Conservation (phyloP, 2,888 invertebrate species). For the Caenorhabditis sp. region DNA sequence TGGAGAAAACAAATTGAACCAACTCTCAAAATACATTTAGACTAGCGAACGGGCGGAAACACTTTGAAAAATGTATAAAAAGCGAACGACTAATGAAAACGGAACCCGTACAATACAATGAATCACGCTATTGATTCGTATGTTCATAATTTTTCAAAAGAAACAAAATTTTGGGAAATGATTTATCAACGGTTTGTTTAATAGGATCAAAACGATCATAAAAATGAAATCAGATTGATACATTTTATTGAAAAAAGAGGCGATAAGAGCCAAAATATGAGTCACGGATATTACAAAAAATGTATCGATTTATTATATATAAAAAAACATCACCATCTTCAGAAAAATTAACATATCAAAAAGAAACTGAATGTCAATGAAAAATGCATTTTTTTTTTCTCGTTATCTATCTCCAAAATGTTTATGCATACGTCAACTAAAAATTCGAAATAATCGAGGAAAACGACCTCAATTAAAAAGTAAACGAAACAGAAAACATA, state of each 20-base stretch:
- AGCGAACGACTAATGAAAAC: not conserved
- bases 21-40: too few species aligned
- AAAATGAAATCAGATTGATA: not conserved
- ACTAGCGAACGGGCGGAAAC: too few species aligned
- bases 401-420: not conserved
- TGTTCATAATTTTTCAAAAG: not conserved
- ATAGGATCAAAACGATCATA: not conserved
- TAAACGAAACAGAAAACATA: not conserved
- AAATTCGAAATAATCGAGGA: not conserved
- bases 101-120: not conserved
- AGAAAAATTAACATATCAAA: not conserved
- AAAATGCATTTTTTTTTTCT: not conserved
- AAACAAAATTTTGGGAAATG: not conserved
- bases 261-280: not conserved
- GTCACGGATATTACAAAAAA: not conserved
- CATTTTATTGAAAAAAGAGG: not conserved
- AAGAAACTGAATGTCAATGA: not conserved
- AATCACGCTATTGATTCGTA: not conserved
- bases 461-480: not conserved
- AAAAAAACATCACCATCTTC: not conserved
- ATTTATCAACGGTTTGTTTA: not conserved
- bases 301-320: not conserved
- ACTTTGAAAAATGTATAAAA: too few species aligned
- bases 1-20: too few species aligned
- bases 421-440: not conserved